phyloP scores from a whole-genome alignment of 2,113 vertebrate species.

The Psammodynastes pulverulentus region DNA sequence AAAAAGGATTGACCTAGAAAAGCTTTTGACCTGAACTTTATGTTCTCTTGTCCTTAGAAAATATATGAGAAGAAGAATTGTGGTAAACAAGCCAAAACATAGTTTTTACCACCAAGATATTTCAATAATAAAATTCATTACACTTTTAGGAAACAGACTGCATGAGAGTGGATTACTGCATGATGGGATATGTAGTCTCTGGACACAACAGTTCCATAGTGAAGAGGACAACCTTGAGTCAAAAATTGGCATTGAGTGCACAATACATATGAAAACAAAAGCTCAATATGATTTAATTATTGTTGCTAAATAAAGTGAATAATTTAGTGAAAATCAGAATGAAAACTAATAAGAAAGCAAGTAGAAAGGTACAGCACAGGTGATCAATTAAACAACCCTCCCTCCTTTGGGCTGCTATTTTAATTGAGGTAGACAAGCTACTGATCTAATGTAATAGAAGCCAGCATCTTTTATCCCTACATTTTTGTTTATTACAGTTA shows the following conservation, averaged over 20 bases:
- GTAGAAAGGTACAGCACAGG: constrained; percentile 39
- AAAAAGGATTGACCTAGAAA: neutral
- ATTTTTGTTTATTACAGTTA: constrained; percentile 23
- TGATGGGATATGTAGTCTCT: constrained; percentile 24
- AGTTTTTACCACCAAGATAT: neutral
- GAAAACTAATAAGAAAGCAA: constrained; percentile 41
- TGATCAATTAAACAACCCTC: constrained; percentile 43
- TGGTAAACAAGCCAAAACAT: neutral
- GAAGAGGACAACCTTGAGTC: neutral
- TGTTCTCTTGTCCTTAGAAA: neutral
- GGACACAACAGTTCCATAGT: neutral
- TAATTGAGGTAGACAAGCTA: neutral
- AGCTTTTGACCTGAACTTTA: neutral
- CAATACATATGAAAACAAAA: constrained; percentile 22
- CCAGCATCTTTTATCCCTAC: neutral
- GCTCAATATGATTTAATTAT: constrained; percentile 11
- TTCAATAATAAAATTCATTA: neutral
- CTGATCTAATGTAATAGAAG: neutral
- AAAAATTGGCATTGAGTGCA: neutral
- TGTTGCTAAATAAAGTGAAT: constrained; percentile 32
- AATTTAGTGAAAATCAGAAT: constrained; percentile 25
- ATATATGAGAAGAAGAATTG: neutral
- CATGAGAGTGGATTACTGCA: neutral
- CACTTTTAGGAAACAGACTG: constrained; percentile 8
- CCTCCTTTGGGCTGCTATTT: neutral